These are phyloP conservation scores for Conus canariensis DNA, from an alignment of 2,888 invertebrate genomes.

Conservation along the genomic window DNA sequence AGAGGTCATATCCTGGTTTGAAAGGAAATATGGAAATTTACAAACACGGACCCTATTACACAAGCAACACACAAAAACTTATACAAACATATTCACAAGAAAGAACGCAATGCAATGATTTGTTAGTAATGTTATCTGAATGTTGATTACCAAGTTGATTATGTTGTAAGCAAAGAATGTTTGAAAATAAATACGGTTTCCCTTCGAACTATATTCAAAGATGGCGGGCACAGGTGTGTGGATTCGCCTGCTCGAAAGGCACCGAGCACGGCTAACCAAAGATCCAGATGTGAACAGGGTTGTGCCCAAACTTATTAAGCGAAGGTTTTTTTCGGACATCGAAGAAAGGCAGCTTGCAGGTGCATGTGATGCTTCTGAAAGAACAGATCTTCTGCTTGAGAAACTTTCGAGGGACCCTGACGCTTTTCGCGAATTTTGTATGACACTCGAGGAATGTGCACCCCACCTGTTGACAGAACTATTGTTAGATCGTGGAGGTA, in stretches of 20 bases:
- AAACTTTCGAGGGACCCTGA: conserved; percentile 71
- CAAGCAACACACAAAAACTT: background rate
- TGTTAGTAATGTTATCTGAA: no score
- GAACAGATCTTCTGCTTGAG: conserved; percentile 72
- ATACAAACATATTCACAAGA: background rate
- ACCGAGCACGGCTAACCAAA: conserved; percentile 63
- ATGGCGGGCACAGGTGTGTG: conserved; percentile 73
- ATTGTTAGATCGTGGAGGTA: conserved; percentile 68
- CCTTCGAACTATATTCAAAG: conserved; percentile 56
- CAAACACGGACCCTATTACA: background rate
- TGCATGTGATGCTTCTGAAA: conserved; percentile 57
- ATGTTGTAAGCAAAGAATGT: conserved; percentile 17
- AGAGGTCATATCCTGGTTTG: conserved; percentile 13
- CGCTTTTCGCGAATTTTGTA: conserved; percentile 75
- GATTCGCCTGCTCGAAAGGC: conserved; percentile 69
- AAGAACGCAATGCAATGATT: background rate
- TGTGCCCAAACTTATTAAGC: conserved; percentile 66
- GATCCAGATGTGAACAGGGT: conserved; percentile 72
- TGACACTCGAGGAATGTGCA: conserved; percentile 70
- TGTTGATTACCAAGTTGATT: no score
- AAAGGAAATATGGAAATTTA: conserved; percentile 21
- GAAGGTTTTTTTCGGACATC: conserved; percentile 66
- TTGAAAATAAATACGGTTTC: background rate
- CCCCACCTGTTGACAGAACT: conserved; percentile 70
- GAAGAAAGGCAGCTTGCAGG: conserved; percentile 69